A percentile compares a stretch with the other conserved stretches of the same genome.
Evolutionary conservation across 2,888 invertebrate species (phyloP).

Genomic region (Synanthedon myopaeformis): DNA sequence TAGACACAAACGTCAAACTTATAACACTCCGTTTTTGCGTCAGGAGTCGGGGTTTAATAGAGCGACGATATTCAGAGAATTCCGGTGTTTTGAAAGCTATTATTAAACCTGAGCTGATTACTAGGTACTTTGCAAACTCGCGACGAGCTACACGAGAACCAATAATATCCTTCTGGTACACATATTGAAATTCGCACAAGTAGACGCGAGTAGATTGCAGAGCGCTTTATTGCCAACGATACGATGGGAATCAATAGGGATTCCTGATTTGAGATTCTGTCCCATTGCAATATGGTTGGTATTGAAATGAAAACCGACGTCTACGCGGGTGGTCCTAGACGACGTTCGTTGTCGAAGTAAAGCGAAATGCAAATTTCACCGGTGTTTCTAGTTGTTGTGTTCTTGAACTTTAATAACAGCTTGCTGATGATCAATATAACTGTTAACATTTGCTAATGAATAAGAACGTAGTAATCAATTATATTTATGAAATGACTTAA

Average conservation of each 20-base stretch:
- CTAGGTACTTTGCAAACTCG: background rate
- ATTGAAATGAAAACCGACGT: slow-evolving; percentile 34
- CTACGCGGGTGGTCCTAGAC: slow-evolving; percentile 67
- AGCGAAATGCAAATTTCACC: slow-evolving; percentile 66
- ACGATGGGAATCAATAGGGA: slow-evolving; percentile 20
- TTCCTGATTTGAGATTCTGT: slow-evolving; percentile 40
- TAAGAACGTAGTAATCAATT: too few species aligned
- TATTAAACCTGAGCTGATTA: background rate
- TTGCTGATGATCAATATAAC: background rate
- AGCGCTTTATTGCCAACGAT: slow-evolving; percentile 44
- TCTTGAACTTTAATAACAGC: slow-evolving; percentile 32
- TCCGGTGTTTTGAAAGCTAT: too few species aligned
- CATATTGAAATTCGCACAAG: slow-evolving; percentile 44
- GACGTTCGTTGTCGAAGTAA: slow-evolving; percentile 48
- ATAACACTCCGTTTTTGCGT: too few species aligned
- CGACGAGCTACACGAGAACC: slow-evolving; percentile 11
- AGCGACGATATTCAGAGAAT: too few species aligned
- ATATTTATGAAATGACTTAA: too few species aligned
- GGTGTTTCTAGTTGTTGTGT: slow-evolving; percentile 39
- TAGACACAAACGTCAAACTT: too few species aligned
- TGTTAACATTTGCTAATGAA: too few species aligned
- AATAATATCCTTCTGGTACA: slow-evolving; percentile 30
- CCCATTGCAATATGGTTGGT: slow-evolving; percentile 50
- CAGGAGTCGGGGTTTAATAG: too few species aligned
- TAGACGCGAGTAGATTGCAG: slow-evolving; percentile 46